These are phyloP conservation scores for Anagrus nilaparvatae DNA, from an alignment of 1,140 invertebrate species.

Conservation along the genomic window DNA sequence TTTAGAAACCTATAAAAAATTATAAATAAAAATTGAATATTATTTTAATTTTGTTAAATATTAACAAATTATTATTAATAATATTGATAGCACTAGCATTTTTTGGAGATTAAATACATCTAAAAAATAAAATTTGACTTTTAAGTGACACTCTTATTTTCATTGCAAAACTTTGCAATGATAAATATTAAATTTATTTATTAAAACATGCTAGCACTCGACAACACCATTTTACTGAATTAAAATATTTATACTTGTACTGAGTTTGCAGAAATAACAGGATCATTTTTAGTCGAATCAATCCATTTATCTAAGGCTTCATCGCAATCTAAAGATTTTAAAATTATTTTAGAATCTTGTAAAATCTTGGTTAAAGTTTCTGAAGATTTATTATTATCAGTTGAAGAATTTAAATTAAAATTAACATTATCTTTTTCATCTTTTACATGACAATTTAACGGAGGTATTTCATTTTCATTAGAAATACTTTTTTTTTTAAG, in stretches of 20 bases:
- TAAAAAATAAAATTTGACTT: constrained; percentile 1
- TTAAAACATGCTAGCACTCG: no score
- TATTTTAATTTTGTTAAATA: not conserved
- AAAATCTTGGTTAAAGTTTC: no score
- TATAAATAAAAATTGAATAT: no score
- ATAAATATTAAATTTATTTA: constrained; percentile 10
- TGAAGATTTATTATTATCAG: no score
- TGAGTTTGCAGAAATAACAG: constrained; percentile 7
- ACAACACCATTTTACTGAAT: no score
- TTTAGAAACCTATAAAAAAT: constrained; percentile 23
- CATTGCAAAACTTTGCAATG: not conserved
- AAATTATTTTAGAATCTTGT: constrained; percentile 16
- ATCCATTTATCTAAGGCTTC: constrained; percentile 13
- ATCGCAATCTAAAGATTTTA: constrained; percentile 18
- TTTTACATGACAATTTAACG: no score
- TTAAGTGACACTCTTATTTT: not conserved
- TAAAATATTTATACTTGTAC: no score
- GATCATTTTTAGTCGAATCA: constrained; percentile 10
- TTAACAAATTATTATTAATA: not conserved
- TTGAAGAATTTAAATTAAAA: no score
- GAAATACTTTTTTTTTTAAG: no score
- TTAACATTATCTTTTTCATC: no score
- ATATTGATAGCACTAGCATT: not conserved
- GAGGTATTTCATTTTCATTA: no score
- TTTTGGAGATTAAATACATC: not conserved